phyloP scores from a whole-genome alignment of 2,888 invertebrate genomes.

The Melitaea athalia region DNA sequence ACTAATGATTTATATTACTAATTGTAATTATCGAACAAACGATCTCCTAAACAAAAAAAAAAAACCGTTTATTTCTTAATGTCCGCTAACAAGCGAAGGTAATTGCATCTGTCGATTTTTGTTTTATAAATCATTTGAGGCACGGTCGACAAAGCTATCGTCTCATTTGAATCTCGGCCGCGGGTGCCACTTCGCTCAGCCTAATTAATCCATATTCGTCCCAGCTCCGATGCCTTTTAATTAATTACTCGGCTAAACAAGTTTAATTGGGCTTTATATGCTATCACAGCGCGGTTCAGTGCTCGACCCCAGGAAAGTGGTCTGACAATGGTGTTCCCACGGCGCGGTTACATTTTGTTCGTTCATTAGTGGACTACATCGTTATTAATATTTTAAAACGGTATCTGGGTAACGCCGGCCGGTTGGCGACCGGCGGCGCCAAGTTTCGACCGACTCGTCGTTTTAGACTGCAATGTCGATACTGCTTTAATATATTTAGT shows the following conservation, averaged over 20 bases:
- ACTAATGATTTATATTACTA: not conserved
- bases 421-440: conserved; percentile 7
- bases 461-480: conserved; percentile 5
- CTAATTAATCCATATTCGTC: conserved; percentile 33
- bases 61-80: not conserved
- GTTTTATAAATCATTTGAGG: not conserved
- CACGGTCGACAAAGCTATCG: conserved; percentile 7
- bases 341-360: conserved; percentile 56
- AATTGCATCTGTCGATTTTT: not conserved
- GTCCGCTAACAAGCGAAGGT: not conserved
- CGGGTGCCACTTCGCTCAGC: conserved; percentile 16
- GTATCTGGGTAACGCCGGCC: conserved; percentile 48
- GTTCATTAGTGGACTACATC: conserved; percentile 69
- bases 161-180: conserved; percentile 1
- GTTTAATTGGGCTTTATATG: conserved; percentile 70
- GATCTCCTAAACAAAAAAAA: not conserved
- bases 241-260: conserved; percentile 75
- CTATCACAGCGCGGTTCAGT: conserved; percentile 55
- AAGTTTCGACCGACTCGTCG: conserved; percentile 4
- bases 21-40: not conserved
- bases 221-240: conserved; percentile 49
- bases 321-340: conserved; percentile 59
- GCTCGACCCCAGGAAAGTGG: conserved; percentile 59
- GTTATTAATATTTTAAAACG: conserved; percentile 78
- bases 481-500: not conserved